phyloP scores from a whole-genome alignment of 92 coral and sea anemone genomes.

The Umimayanthus kanabou region DNA sequence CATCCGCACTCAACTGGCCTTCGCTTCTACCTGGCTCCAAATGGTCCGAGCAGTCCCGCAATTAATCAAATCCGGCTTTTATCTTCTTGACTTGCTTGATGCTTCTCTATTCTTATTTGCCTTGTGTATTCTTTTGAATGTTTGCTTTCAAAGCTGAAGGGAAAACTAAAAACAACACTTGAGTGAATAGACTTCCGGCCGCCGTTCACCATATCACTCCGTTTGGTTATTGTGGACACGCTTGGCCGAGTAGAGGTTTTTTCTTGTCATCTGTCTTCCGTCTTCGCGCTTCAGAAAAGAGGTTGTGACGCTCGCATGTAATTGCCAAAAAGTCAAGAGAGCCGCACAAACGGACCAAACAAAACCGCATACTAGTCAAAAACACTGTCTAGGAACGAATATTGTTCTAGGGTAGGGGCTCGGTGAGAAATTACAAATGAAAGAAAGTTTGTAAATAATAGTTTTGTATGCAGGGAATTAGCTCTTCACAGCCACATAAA shows the following conservation, averaged over 20 bases:
- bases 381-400: background rate
- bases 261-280: conserved; percentile 9
- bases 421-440: conserved; percentile 27
- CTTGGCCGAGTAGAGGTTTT: conserved; percentile 57
- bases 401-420: background rate
- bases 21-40: conserved; percentile 12
- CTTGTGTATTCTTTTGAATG: conserved; percentile 65
- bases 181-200: conserved; percentile 85
- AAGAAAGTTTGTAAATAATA: conserved; percentile 36
- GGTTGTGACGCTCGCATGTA: background rate
- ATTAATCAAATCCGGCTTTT: conserved; percentile 72
- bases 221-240: conserved; percentile 62
- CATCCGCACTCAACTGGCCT: background rate
- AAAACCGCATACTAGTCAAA: background rate
- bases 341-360: background rate
- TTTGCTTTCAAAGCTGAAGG: conserved; percentile 74
- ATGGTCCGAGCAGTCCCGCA: conserved; percentile 46
- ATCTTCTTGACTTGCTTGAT: conserved; percentile 58
- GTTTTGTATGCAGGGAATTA: conserved; percentile 39
- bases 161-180: conserved; percentile 70
- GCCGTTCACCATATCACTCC: conserved; percentile 50
- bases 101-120: conserved; percentile 58
- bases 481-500: conserved; percentile 37
- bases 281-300: background rate
- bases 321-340: background rate